A percentile compares a stretch with the other conserved stretches of the same genome.
These are phyloP conservation scores for Eupithecia inturbata DNA, from an alignment of 2,888 invertebrate species.

Conservation along the genomic window DNA sequence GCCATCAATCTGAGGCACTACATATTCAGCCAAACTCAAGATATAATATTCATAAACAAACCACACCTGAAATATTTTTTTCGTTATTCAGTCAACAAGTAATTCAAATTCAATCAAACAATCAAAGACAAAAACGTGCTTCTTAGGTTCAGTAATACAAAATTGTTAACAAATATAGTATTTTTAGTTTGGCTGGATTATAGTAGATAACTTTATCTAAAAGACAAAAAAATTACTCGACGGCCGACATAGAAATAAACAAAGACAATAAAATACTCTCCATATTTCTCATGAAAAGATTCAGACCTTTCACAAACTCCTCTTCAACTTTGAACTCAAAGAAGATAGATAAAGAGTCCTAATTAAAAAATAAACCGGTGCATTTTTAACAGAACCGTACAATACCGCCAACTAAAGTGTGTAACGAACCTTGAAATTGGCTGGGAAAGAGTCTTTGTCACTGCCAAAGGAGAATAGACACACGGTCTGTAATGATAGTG, in stretches of 20 bases:
- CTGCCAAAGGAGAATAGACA: not conserved
- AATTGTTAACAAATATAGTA: no score
- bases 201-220: no score
- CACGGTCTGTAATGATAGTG: not conserved
- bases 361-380: conserved; percentile 1
- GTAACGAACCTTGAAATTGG: not conserved
- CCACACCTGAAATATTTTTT: no score
- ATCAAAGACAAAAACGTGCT: no score
- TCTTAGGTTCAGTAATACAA: no score
- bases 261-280: not conserved
- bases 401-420: conserved; percentile 2
- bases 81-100: no score
- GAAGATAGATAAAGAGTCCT: not conserved
- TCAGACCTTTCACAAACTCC: not conserved
- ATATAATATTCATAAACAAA: no score
- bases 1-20: no score
- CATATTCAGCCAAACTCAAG: no score
- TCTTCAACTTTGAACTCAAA: not conserved
- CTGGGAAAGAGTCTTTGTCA: not conserved
- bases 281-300: not conserved
- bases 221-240: not conserved
- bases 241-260: not conserved
- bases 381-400: conserved; percentile 1
- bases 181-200: no score
- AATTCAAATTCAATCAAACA: no score